Base-by-base conservation (phyloP, 2,113 vertebrate genomes). In the Gobio gobio region DNA sequence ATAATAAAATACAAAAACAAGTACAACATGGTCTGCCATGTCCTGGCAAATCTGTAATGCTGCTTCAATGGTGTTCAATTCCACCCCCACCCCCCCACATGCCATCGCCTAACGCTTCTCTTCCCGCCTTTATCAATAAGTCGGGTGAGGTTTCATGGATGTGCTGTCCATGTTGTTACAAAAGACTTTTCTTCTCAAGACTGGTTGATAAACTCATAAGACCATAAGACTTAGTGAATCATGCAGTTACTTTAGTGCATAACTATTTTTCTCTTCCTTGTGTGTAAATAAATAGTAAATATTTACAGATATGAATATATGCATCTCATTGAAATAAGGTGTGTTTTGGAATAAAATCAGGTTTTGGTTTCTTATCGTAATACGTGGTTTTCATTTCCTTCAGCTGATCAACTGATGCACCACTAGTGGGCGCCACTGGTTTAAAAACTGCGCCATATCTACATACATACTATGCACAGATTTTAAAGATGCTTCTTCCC, bases 301-400 rank as follows among this genome's bases (percentile, higher is more conserved):
- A 91, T 90, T 92, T 90, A 91, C 91, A 90, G 89, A 91, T 92
- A 87, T 91, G 90, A 93, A 85, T 92, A 92, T 93, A 91, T 90
- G 89, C 90, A 90, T 92, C 91, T 92, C 85, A 89, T 91, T 85
- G 91, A 85, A 86, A 89, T 78, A 87, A 89, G 87, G 89, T 90
- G 89, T 89, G 86, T 90, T 91, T 92, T 86, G 85, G 40, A 93
- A 92, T 91, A 92, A 94, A 94, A 90, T 79, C 73, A 88, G 87
- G 70, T 87, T 90, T 87, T 84, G 29, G 86, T 92, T 90, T 82
- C 26, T 82, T 64, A 13, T 79, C 20, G 77, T 75, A 43, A 45
- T 80, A 22, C 10, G 5, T 63, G 4, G 10, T 64, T 33, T 51
- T 18, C 10, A 85, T 87, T 58, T 16, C 26, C 4, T 8, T 45